Conservation (phyloP, 2,888 invertebrate species). For the Calameuta pallipes region DNA sequence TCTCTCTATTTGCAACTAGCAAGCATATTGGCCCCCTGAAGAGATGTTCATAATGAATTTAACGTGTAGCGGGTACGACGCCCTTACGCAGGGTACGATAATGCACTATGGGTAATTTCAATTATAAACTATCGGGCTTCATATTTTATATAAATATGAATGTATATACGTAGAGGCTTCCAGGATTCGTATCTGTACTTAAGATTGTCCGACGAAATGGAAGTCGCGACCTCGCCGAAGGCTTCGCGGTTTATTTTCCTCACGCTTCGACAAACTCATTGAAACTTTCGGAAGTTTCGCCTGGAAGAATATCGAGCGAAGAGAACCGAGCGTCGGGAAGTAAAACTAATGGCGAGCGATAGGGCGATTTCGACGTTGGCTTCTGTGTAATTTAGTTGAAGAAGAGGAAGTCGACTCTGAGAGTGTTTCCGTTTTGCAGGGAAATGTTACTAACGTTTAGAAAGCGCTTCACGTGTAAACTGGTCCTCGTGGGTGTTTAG, state of each 20-base stretch:
- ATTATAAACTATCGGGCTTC: neutral
- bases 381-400: neutral
- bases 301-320: neutral
- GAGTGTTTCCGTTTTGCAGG: neutral
- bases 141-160: neutral
- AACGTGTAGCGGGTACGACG: neutral
- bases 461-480: neutral
- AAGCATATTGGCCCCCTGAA: neutral
- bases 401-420: neutral
- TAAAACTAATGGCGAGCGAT: neutral
- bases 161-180: neutral
- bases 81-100: neutral
- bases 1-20: neutral
- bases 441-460: neutral
- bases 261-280: neutral
- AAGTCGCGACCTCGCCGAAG: neutral
- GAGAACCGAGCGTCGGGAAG: neutral
- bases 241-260: neutral
- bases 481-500: neutral
- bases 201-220: neutral
- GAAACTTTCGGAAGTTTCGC: neutral
- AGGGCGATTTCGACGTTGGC: neutral
- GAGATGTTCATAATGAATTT: neutral
- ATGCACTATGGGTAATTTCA: neutral
- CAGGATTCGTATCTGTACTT: neutral